A percentile compares a stretch with the other conserved stretches of the same genome.
Conservation (phyloP, 2,113 vertebrate species). For the Scophthalmus maximus region DNA sequence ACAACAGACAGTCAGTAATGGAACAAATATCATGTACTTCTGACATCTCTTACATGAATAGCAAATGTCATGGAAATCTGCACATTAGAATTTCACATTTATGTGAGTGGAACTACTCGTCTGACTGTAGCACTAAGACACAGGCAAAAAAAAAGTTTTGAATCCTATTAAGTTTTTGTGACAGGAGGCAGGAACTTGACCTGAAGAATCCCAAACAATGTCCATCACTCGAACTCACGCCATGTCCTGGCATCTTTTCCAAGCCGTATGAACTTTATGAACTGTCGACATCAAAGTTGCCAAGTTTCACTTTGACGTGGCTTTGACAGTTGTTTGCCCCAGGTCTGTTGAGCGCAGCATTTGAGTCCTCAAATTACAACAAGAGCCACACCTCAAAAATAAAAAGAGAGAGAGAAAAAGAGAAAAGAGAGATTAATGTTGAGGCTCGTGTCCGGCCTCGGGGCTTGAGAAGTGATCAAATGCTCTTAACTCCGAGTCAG, state of each 20-base stretch:
- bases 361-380: slow-evolving; percentile 40
- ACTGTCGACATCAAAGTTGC: background rate
- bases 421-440: slow-evolving; percentile 54
- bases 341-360: slow-evolving; percentile 22
- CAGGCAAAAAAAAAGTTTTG: no score
- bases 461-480: slow-evolving; percentile 14
- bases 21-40: background rate
- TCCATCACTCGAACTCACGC: background rate
- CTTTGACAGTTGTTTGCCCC: slow-evolving; percentile 10
- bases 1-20: background rate
- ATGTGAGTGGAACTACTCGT: background rate
- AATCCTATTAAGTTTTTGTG: background rate
- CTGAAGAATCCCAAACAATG: background rate
- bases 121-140: background rate
- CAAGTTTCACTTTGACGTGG: background rate
- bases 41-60: background rate
- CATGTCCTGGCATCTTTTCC: background rate
- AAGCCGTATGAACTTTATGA: background rate
- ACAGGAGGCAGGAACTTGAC: background rate
- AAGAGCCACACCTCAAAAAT: slow-evolving; percentile 49
- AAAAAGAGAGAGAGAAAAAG: no score
- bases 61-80: background rate
- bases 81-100: background rate
- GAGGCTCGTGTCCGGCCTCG: slow-evolving; percentile 3
- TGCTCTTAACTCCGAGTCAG: background rate